A percentile compares a stretch with the other conserved stretches of the same genome.
phyloP scores from a whole-genome alignment of 1,140 invertebrate genomes.

The Drosophila sp. region DNA sequence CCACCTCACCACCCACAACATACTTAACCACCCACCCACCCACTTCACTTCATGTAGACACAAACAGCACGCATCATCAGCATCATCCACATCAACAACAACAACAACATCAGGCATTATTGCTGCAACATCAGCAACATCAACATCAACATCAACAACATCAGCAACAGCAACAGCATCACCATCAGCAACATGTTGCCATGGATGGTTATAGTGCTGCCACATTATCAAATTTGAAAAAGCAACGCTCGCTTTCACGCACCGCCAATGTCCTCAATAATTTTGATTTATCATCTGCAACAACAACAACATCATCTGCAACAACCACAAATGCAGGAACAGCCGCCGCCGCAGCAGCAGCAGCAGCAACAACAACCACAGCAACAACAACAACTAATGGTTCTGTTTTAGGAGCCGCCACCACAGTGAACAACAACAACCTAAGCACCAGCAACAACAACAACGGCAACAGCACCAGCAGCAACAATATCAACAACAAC shows the following conservation, averaged over 20 bases:
- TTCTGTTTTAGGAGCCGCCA: slow-evolving; percentile 79
- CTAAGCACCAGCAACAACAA: slow-evolving; percentile 63
- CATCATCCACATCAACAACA: slow-evolving; percentile 51
- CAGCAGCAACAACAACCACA: slow-evolving; percentile 28
- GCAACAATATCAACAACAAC: slow-evolving; percentile 48
- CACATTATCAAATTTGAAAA: slow-evolving; percentile 94
- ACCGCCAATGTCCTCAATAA: slow-evolving; percentile 85
- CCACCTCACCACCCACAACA: slow-evolving; percentile 10
- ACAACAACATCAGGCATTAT: slow-evolving; percentile 61
- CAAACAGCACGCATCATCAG: slow-evolving; percentile 73
- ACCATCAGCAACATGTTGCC: slow-evolving; percentile 68
- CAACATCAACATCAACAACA: slow-evolving; percentile 85
- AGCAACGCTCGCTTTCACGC: slow-evolving; percentile 92
- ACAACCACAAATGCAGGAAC: slow-evolving; percentile 43
- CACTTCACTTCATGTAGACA: slow-evolving; percentile 58
- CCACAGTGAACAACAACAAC: slow-evolving; percentile 56
- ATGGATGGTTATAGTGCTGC: slow-evolving; percentile 66
- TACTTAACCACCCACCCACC: slow-evolving; percentile 23
- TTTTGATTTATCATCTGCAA: slow-evolving; percentile 63
- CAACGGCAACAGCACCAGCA: slow-evolving; percentile 58
- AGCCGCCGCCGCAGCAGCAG: background rate
- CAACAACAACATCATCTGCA: slow-evolving; percentile 40
- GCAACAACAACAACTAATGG: slow-evolving; percentile 74
- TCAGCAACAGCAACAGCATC: slow-evolving; percentile 66
- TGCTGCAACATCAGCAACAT: slow-evolving; percentile 77